phyloP scores from a whole-genome alignment of 1,140 invertebrate genomes.

The Venturia canescens region DNA sequence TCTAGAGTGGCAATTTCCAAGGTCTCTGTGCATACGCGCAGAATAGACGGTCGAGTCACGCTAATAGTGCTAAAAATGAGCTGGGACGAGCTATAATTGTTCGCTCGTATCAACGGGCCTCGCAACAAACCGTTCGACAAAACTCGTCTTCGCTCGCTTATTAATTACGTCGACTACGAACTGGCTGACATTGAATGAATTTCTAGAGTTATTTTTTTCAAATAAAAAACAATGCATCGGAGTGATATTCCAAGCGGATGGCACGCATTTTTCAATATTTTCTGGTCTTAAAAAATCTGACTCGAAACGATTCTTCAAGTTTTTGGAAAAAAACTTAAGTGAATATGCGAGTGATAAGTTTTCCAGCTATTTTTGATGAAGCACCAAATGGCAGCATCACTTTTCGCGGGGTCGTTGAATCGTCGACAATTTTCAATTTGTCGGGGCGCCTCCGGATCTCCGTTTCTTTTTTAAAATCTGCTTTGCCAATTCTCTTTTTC shows the following conservation, averaged over 20 bases:
- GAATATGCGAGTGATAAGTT: not conserved
- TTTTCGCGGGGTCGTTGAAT: not conserved
- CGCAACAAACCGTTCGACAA: conserved; percentile 14
- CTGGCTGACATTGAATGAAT: not conserved
- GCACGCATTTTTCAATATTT: too few species aligned
- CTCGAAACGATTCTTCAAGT: too few species aligned
- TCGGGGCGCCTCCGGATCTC: not conserved
- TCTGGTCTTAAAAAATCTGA: too few species aligned
- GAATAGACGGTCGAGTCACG: conserved; percentile 37
- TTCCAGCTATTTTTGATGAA: not conserved
- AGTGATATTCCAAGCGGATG: too few species aligned
- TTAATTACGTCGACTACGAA: not conserved
- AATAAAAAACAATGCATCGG: not conserved
- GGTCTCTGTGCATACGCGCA: not conserved
- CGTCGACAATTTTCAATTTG: conserved; percentile 14
- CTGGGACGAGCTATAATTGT: conserved; percentile 3
- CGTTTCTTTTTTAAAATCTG: not conserved
- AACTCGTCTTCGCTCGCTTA: conserved; percentile 6
- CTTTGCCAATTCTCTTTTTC: conserved; percentile 3
- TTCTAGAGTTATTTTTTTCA: not conserved
- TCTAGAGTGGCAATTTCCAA: conserved; percentile 24
- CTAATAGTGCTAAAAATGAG: conserved; percentile 17
- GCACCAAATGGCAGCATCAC: not conserved
- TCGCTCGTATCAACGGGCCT: not conserved
- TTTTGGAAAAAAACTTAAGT: too few species aligned